Percentiles rank a stretch among this genome's conserved stretches.
These are phyloP conservation scores for Typhlichthys eigenmanni DNA, from an alignment of 2,797 vertebrate genomes.

Conservation along the genomic window DNA sequence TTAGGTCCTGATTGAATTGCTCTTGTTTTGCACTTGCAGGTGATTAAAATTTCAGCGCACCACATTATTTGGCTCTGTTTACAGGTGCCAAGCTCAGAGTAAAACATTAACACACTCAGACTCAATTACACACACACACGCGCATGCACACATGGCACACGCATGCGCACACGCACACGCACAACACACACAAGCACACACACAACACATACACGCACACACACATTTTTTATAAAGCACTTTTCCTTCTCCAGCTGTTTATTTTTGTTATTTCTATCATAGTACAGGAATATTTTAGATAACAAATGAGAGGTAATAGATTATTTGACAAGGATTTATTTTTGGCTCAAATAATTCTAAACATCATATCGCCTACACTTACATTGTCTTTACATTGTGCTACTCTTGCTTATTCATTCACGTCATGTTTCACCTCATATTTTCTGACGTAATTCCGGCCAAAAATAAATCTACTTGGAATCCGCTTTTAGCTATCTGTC, in stretches of 20 bases:
- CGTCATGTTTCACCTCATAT: constrained; percentile 6
- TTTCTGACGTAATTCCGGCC: neutral
- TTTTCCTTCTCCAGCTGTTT: too few species aligned
- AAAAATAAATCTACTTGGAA: too few species aligned
- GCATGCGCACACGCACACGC: constrained; percentile 24
- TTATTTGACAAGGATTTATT: too few species aligned
- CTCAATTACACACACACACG: constrained; percentile 13
- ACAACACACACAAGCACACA: constrained; percentile 31
- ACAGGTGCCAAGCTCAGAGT: constrained; percentile 84
- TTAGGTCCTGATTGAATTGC: constrained; percentile 99
- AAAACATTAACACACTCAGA: constrained; percentile 30
- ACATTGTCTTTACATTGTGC: too few species aligned
- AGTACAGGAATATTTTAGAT: too few species aligned
- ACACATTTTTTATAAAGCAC: neutral
- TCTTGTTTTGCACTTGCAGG: constrained; percentile 99
- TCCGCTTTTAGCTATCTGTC: too few species aligned
- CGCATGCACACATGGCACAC: neutral
- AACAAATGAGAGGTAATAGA: too few species aligned
- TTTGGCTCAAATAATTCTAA: too few species aligned
- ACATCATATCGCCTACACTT: too few species aligned
- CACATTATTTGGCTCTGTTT: constrained; percentile 99
- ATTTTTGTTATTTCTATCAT: too few species aligned
- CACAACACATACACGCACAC: constrained; percentile 28
- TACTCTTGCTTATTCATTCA: constrained; percentile 46
- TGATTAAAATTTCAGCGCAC: constrained; percentile 99